phyloP scores from a whole-genome alignment of 2,797 vertebrate genomes.

The Galagoides demidoff region DNA sequence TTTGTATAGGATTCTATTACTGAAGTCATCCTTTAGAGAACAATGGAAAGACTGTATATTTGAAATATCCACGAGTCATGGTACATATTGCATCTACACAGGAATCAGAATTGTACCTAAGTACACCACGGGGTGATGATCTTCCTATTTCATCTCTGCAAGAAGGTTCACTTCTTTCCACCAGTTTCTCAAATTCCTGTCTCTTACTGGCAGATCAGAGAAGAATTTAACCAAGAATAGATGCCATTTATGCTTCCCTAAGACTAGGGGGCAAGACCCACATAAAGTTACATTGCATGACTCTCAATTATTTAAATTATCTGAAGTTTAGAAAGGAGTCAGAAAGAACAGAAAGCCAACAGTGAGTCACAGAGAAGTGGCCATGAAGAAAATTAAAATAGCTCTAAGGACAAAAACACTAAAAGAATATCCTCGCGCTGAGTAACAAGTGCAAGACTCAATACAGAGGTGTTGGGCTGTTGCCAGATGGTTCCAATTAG shows the following conservation, averaged over 20 bases:
- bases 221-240: slow-evolving; percentile 33
- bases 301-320: slow-evolving; percentile 51
- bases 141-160: not conserved
- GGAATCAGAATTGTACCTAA: not conserved
- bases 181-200: not conserved
- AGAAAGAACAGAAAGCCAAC: slow-evolving; percentile 8
- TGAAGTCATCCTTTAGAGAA: not conserved
- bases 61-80: not conserved
- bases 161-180: not conserved
- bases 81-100: not conserved
- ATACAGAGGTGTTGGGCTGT: not conserved
- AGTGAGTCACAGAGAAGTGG: slow-evolving; percentile 30
- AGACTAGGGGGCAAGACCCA: not conserved
- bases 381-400: slow-evolving; percentile 61
- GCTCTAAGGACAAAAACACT: slow-evolving; percentile 38
- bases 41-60: not conserved
- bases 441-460: not conserved
- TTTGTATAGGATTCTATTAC: slow-evolving; percentile 2
- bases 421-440: not conserved
- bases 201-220: slow-evolving; percentile 1
- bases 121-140: not conserved
- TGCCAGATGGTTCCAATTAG: not conserved
- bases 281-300: not conserved
- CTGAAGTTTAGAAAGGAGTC: slow-evolving; percentile 39
- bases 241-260: not conserved